Base-by-base conservation (phyloP, 1,140 invertebrate species). In the Choristoneura fumiferana region DNA sequence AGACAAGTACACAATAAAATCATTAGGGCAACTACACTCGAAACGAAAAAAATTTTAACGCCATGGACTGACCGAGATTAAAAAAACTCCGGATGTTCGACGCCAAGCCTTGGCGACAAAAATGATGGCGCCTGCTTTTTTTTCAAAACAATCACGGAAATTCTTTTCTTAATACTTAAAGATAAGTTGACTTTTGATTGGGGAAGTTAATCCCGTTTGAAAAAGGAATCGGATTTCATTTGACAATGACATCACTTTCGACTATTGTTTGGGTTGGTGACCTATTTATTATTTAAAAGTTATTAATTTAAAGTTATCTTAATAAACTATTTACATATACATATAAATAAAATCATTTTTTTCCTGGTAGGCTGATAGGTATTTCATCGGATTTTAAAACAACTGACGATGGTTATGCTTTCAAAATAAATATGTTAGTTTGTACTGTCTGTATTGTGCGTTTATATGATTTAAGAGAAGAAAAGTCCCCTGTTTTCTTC, bases 71-170 rank as follows among this genome's bases (percentile, higher is more conserved):
- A 56, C 54, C 18, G 18, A 36, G 37, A 36, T 38, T 18, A 56
- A 12, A 56, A 56, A 39, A 56, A 56, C 35, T 36, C 54, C 54
- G 54, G 54, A 56, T 56, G 37, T 56, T 38, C 54, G 54, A 29
- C 54, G 54, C 35, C 29, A 34, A 38, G 33, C 33, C 17, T 49
- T 49, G 43, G 43, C 53, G 53, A 37, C 53, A 36, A 54, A n/a
- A 56, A 38, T 17, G 54, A 29, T 39, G 54, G 35, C 54, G 35
- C 54, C 35, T 38, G 14, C n/a, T 18, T 56, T 56, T 56, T 54
- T 56, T 56, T 22, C 14, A 35, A n/a, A 10, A 22, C 43, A 49
- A 6, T 29, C 12, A 29, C 22, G 22, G 10, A n/a, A 49, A 49
- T 49, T 33, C 18, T 22, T 18, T 22, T n/a, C 43, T 49, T 8